Conservation (phyloP, 2,113 vertebrate species). For the Cyanoderma ruficeps region DNA sequence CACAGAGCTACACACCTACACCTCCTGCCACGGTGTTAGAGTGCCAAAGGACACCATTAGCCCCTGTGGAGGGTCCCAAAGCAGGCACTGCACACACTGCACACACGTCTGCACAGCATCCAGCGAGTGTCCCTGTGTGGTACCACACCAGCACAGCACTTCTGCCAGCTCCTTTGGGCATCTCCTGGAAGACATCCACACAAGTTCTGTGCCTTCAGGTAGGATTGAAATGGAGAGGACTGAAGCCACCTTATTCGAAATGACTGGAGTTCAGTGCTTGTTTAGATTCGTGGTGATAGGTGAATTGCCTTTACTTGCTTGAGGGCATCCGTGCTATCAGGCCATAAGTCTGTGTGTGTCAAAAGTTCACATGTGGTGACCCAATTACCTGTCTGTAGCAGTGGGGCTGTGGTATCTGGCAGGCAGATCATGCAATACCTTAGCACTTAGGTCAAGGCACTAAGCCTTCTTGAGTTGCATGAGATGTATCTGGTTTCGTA, state of each 20-base stretch:
- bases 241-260: not conserved
- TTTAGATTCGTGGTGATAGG: slow-evolving; percentile 15
- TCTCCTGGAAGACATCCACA: not conserved
- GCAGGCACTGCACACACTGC: not conserved
- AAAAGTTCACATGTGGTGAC: slow-evolving; percentile 51
- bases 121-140: rapidly evolving
- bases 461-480: slow-evolving; percentile 38
- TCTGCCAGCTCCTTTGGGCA: not conserved
- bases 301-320: slow-evolving; percentile 4
- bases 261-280: not conserved
- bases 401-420: slow-evolving; percentile 17
- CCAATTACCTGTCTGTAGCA: slow-evolving; percentile 30
- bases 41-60: not conserved
- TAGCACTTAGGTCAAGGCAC: slow-evolving; percentile 49
- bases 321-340: not conserved
- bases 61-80: not conserved
- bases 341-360: not conserved
- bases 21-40: rapidly evolving
- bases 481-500: slow-evolving; percentile 18
- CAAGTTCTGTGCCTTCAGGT: not conserved
- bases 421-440: slow-evolving; percentile 41
- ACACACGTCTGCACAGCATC: not conserved
- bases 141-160: not conserved
- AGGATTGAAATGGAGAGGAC: not conserved
- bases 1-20: not conserved